These are phyloP conservation scores for Homarus gammarus DNA, from an alignment of 2,888 invertebrate genomes.

Conservation along the genomic window DNA sequence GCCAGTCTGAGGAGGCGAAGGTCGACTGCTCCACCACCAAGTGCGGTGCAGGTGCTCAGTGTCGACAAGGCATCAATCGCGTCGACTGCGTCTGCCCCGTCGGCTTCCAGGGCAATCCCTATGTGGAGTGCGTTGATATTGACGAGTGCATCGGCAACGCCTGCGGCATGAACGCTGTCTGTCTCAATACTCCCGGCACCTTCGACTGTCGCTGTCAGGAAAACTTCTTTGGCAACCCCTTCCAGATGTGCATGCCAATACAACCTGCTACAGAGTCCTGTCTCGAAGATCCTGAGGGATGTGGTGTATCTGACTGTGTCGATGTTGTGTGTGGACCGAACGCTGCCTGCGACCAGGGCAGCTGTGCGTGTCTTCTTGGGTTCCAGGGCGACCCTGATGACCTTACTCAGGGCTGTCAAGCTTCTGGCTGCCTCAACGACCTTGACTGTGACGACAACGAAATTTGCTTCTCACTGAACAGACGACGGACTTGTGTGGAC, in stretches of 20 bases:
- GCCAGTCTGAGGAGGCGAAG: conserved; percentile 84
- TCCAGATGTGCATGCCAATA: conserved; percentile 84
- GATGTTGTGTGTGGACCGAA: conserved; percentile 89
- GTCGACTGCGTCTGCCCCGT: conserved; percentile 90
- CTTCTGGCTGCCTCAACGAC: conserved; percentile 89
- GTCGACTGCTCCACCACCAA: conserved; percentile 86
- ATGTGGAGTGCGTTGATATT: conserved; percentile 84
- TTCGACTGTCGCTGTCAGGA: conserved; percentile 94
- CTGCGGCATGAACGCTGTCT: conserved; percentile 86
- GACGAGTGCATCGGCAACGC: conserved; percentile 79
- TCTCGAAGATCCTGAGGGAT: conserved; percentile 54
- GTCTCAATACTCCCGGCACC: conserved; percentile 92
- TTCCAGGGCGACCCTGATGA: conserved; percentile 88
- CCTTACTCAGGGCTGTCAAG: conserved; percentile 85
- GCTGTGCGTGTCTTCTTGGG: conserved; percentile 89
- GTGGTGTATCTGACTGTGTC: conserved; percentile 78
- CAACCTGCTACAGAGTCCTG: conserved; percentile 52
- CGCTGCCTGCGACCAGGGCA: conserved; percentile 89
- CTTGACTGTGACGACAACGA: conserved; percentile 90
- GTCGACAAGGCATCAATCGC: conserved; percentile 85
- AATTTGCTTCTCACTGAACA: conserved; percentile 86
- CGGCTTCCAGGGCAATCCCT: conserved; percentile 92
- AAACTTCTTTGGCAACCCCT: conserved; percentile 91
- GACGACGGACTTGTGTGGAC: conserved; percentile 88
- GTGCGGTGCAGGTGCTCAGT: conserved; percentile 90